phyloP scores from a whole-genome alignment of 2,888 invertebrate genomes.

The Xanthorhoe spadicearia region DNA sequence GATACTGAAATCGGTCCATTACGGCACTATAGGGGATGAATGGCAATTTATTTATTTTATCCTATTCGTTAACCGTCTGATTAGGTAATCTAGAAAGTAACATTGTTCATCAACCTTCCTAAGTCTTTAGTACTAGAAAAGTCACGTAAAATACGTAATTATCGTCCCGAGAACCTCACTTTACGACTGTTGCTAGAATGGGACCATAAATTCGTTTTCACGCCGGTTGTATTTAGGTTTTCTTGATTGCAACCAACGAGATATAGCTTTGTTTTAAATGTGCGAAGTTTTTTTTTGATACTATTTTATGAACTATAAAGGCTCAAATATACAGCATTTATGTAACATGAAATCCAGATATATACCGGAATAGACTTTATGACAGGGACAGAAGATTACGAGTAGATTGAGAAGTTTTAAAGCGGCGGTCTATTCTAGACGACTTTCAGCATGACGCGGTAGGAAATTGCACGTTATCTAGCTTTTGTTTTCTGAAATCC shows the following conservation, averaged over 20 bases:
- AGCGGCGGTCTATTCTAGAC: too few relatives aligned
- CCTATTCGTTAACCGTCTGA: neutral
- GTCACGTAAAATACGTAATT: slow-evolving; percentile 14
- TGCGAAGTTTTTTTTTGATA: neutral
- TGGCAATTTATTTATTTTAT: slow-evolving; percentile 31
- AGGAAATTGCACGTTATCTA: too few relatives aligned
- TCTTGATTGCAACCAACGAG: slow-evolving; percentile 61
- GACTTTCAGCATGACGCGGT: too few relatives aligned
- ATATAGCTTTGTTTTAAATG: slow-evolving; percentile 37
- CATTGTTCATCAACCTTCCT: neutral
- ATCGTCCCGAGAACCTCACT: slow-evolving; percentile 39
- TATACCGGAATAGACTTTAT: neutral
- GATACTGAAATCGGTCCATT: slow-evolving; percentile 40
- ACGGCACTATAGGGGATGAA: slow-evolving; percentile 31
- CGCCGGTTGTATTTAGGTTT: slow-evolving; percentile 54
- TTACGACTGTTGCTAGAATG: slow-evolving; percentile 45
- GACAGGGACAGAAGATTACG: neutral
- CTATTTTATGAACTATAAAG: neutral
- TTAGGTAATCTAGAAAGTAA: neutral
- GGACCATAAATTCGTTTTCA: slow-evolving; percentile 60
- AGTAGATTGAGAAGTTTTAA: neutral
- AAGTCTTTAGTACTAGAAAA: neutral
- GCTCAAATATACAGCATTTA: neutral
- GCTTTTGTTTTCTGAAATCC: too few relatives aligned
- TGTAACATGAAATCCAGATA: neutral